A percentile compares a stretch with the other conserved stretches of the same genome.
phyloP scores from a whole-genome alignment of 37 sponge, comb jelly and placozoan species.

The Spongilla lacustris region DNA sequence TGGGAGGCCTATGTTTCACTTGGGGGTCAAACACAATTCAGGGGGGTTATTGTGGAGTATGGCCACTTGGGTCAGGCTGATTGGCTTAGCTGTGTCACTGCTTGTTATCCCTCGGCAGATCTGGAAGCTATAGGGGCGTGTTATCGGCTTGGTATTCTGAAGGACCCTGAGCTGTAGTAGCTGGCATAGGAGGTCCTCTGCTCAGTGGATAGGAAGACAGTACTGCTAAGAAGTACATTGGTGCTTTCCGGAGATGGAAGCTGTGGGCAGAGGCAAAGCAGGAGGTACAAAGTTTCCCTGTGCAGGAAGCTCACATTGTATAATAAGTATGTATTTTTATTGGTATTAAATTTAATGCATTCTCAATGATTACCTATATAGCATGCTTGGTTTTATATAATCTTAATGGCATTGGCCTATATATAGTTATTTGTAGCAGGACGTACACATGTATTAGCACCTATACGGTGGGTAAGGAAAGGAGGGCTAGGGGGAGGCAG shows the following conservation, averaged over 20 bases:
- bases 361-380: no score
- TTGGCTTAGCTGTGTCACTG: not conserved
- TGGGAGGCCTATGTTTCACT: not conserved
- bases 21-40: not conserved
- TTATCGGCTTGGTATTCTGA: not conserved
- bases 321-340: no score
- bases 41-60: not conserved
- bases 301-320: not conserved
- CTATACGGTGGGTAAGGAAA: no score
- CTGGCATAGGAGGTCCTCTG: not conserved
- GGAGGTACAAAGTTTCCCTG: not conserved
- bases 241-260: slow-evolving; percentile 11
- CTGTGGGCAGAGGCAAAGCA: not conserved
- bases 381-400: no score
- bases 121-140: not conserved
- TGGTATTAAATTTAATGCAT: no score
- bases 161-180: no score
- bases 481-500: no score
- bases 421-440: no score
- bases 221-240: slow-evolving; percentile 9
- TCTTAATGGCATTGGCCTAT: no score
- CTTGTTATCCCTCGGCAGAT: not conserved
- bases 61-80: not conserved
- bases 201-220: not conserved
- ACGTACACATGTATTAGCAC: no score